phyloP scores from a whole-genome alignment of 1,140 invertebrate species.

The Steinernema feltiae region DNA sequence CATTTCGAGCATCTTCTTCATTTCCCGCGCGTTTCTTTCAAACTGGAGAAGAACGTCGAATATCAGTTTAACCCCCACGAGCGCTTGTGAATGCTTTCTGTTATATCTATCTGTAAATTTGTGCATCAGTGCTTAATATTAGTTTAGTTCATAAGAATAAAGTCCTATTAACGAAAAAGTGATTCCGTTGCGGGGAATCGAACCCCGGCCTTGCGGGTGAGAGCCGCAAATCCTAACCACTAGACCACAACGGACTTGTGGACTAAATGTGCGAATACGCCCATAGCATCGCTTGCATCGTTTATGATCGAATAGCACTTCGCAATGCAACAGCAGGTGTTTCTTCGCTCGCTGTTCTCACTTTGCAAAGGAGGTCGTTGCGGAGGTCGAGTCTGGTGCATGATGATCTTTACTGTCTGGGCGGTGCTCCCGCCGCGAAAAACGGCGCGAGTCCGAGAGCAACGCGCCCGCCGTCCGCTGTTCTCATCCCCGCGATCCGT shows the following conservation, averaged over 20 bases:
- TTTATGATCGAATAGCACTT: too few species aligned
- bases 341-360: too few species aligned
- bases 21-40: not conserved
- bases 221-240: not conserved
- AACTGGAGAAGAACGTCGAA: not conserved
- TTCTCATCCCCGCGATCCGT: too few species aligned
- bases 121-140: too few species aligned
- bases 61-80: not conserved
- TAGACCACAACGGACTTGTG: not conserved
- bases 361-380: too few species aligned
- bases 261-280: too few species aligned
- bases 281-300: too few species aligned
- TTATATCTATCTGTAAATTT: too few species aligned
- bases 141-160: too few species aligned
- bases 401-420: not conserved
- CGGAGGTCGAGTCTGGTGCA: not conserved
- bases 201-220: not conserved
- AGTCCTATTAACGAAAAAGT: too few species aligned
- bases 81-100: not conserved
- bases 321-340: too few species aligned
- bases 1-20: not conserved
- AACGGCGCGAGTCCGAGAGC: not conserved
- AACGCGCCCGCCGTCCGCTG: not conserved
- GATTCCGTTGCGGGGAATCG: not conserved
- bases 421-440: not conserved